A percentile compares a stretch with the other conserved stretches of the same genome.
These are phyloP conservation scores for Anarhynchus alexandrinus DNA, from an alignment of 2,113 vertebrate genomes.

Conservation along the genomic window DNA sequence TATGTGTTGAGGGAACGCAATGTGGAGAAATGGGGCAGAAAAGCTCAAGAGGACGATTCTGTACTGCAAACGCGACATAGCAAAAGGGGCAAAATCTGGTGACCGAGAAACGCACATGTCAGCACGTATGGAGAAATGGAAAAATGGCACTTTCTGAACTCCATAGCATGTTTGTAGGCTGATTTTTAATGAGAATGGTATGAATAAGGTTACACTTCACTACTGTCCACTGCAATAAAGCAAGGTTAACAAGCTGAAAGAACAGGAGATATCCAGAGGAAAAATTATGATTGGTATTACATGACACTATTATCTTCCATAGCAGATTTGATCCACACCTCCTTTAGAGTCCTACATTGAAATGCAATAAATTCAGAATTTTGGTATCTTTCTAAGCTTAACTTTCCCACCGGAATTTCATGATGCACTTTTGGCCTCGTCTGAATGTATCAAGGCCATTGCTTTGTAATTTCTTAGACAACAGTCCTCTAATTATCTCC, in stretches of 20 bases:
- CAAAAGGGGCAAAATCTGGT: not conserved
- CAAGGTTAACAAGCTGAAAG: not conserved
- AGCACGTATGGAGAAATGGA: not conserved
- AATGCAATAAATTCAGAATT: not conserved
- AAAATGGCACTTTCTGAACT: not conserved
- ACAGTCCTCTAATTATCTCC: not conserved
- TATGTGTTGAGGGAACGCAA: accelerated
- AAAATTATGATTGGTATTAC: not conserved
- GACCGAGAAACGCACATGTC: not conserved
- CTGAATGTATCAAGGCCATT: not conserved
- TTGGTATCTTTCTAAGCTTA: not conserved
- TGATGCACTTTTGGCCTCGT: not conserved
- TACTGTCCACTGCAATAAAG: not conserved
- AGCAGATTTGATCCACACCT: not conserved
- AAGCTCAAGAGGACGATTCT: not conserved
- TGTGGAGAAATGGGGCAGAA: not conserved
- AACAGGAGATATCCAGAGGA: not conserved
- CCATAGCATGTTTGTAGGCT: not conserved
- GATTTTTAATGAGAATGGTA: not conserved
- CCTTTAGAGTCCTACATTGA: not conserved
- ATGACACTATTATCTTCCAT: not conserved
- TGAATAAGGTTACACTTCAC: not conserved
- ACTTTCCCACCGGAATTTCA: not conserved
- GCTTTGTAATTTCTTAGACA: not conserved
- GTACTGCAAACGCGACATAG: not conserved